These are phyloP conservation scores for Montipora sp. DNA, from an alignment of 64 coral and sea anemone species.

Conservation along the genomic window DNA sequence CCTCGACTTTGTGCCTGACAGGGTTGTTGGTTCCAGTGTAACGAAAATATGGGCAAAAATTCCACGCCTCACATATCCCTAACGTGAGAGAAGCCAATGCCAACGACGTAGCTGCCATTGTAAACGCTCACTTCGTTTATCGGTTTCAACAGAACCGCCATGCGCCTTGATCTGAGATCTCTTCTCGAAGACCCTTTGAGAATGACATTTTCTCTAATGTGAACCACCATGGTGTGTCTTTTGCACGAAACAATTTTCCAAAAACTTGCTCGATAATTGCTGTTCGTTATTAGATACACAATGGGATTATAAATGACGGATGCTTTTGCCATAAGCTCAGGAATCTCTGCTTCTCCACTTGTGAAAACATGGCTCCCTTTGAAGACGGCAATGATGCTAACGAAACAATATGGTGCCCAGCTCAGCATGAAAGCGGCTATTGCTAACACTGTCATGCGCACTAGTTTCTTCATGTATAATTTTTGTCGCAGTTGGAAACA, in stretches of 20 bases:
- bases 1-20: no score
- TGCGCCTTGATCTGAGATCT: neutral
- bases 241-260: neutral
- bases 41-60: no score
- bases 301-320: constrained; percentile 75
- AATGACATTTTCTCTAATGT: neutral
- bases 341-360: constrained; percentile 45
- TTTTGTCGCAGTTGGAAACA: neutral
- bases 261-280: constrained; percentile 22
- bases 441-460: constrained; percentile 37
- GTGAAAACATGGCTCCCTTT: constrained; percentile 41
- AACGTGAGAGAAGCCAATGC: neutral
- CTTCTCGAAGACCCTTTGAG: neutral
- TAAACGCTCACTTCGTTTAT: neutral
- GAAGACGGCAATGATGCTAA: constrained; percentile 49
- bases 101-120: constrained; percentile 8
- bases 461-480: neutral
- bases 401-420: constrained; percentile 63
- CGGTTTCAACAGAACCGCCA: constrained; percentile 20
- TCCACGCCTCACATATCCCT: neutral
- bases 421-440: constrained; percentile 63
- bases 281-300: constrained; percentile 48
- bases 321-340: constrained; percentile 70
- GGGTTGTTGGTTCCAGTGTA: no score
- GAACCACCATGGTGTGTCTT: neutral